Evolutionary conservation across 1,140 invertebrate species (phyloP).

Genomic region (Laupala kohalensis): DNA sequence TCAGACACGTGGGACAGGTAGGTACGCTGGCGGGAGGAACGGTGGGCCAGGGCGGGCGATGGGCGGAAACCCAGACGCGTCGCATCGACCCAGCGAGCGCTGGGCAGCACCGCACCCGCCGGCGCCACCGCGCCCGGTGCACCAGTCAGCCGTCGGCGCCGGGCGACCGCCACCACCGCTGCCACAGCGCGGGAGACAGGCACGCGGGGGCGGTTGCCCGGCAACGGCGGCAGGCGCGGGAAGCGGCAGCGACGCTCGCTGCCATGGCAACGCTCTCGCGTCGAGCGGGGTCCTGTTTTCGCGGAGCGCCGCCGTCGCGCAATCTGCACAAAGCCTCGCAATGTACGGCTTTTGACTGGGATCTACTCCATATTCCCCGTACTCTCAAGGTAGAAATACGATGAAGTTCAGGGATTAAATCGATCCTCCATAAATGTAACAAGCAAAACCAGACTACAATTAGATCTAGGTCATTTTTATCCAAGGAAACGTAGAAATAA

Average conservation of each 20-base stretch:
- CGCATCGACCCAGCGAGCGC: background rate
- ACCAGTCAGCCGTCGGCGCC: too few species aligned
- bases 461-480: too few species aligned
- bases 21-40: background rate
- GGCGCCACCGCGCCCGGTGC: background rate
- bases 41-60: background rate
- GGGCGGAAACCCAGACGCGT: background rate
- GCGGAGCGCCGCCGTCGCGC: too few species aligned
- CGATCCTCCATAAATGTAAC: background rate
- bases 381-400: background rate
- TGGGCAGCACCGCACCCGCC: background rate
- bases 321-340: too few species aligned
- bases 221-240: background rate
- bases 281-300: background rate
- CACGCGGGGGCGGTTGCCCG: background rate
- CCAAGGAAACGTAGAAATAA: too few species aligned
- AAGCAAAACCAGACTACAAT: background rate
- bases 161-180: too few species aligned
- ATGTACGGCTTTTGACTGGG: background rate
- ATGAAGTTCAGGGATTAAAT: background rate
- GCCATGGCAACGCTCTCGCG: background rate
- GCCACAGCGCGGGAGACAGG: background rate
- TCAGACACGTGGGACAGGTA: background rate
- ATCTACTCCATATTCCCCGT: too few species aligned
- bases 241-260: too few species aligned